phyloP scores from a whole-genome alignment of 2,113 vertebrate species.

The Limanda limanda region DNA sequence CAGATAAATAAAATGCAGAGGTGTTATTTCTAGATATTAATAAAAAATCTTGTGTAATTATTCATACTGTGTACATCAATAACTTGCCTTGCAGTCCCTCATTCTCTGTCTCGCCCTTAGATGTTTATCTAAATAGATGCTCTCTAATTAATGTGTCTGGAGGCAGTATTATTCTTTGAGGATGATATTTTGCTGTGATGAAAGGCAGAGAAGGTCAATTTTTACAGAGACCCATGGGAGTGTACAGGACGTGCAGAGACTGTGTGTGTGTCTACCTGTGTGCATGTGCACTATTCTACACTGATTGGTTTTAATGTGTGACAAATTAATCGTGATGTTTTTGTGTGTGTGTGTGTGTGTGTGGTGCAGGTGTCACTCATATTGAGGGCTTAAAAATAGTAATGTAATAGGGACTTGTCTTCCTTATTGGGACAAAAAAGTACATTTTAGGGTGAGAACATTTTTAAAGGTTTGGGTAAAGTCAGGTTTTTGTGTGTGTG shows the following conservation, averaged over 20 bases:
- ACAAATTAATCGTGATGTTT: not conserved
- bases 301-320: constrained; percentile 14
- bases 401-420: too few relatives aligned
- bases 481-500: too few relatives aligned
- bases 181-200: constrained; percentile 80
- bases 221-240: constrained; percentile 76
- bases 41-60: constrained; percentile 69
- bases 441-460: too few relatives aligned
- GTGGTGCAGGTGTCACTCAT: too few relatives aligned
- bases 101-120: constrained; percentile 68
- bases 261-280: constrained; percentile 29
- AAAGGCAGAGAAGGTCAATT: constrained; percentile 82
- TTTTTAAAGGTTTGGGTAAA: too few relatives aligned
- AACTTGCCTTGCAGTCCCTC: constrained; percentile 82
- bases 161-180: constrained; percentile 90
- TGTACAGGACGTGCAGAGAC: constrained; percentile 38
- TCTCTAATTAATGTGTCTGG: constrained; percentile 94
- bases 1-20: constrained; percentile 39
- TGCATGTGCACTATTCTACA: not conserved
- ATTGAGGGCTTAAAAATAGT: too few relatives aligned
- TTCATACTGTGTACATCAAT: constrained; percentile 90
- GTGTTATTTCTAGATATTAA: constrained; percentile 53
- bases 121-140: constrained; percentile 90
- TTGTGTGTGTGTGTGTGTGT: not conserved
- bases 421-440: too few relatives aligned